Conservation (phyloP, 1,140 invertebrate species). For the Zeugodacus cucurbitae region DNA sequence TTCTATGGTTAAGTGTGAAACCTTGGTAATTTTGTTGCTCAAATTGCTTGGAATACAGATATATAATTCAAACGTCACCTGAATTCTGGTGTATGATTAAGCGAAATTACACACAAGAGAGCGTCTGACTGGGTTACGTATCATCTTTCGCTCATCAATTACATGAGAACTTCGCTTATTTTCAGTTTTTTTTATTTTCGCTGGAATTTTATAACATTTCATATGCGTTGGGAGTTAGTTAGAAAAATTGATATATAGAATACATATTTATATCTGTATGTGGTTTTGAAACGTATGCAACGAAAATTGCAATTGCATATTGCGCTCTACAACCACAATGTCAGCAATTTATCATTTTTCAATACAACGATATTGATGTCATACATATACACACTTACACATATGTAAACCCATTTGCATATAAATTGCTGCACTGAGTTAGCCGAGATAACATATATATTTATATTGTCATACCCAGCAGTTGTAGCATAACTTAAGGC, state of each 20-base stretch:
- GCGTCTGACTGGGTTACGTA: too few species aligned
- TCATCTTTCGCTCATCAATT: constrained; percentile 11
- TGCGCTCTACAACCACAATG: constrained; percentile 8
- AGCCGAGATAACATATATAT: background rate
- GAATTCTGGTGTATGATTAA: too few species aligned
- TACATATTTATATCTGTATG: too few species aligned
- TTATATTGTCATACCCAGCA: background rate
- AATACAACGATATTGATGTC: background rate
- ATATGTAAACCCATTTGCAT: background rate
- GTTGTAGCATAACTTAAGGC: background rate
- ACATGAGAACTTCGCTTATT: background rate
- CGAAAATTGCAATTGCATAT: constrained; percentile 14
- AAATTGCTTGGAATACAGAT: too few species aligned
- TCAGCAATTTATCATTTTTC: constrained; percentile 38
- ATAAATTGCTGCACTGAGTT: background rate
- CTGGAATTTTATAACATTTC: background rate
- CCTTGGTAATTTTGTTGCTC: too few species aligned
- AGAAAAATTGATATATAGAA: background rate
- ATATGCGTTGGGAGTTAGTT: background rate
- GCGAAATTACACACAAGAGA: too few species aligned
- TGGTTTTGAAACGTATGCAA: background rate
- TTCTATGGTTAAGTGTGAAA: too few species aligned
- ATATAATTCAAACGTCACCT: too few species aligned
- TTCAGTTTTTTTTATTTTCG: background rate
- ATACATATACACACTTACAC: background rate